Percentiles rank a stretch among this genome's conserved stretches.
phyloP scores from a whole-genome alignment of 2,113 vertebrate species.

The Catharus minimus region DNA sequence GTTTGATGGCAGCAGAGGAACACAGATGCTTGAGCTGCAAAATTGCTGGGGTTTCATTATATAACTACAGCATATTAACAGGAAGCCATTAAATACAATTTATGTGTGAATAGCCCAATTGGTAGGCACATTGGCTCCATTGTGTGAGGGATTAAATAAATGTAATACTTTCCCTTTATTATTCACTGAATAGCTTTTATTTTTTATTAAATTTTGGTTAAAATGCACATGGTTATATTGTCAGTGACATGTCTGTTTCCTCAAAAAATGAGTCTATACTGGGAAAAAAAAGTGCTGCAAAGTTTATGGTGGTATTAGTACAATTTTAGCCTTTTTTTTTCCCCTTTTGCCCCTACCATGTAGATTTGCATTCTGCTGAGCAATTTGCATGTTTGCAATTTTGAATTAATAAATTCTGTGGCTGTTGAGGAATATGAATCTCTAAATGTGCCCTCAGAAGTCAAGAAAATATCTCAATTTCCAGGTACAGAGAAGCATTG shows the following conservation, averaged over 20 bases:
- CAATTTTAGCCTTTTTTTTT: neutral
- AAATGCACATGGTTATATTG: conserved; percentile 32
- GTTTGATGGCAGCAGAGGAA: conserved; percentile 58
- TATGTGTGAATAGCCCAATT: conserved; percentile 37
- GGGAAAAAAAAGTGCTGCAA: conserved; percentile 3
- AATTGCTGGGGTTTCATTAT: conserved; percentile 58
- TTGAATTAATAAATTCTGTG: neutral
- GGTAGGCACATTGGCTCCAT: conserved; percentile 23
- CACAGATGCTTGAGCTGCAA: conserved; percentile 39
- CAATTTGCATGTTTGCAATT: neutral
- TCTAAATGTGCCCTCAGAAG: neutral
- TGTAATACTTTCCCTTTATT: conserved; percentile 46
- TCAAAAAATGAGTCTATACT: neutral
- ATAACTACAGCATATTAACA: conserved; percentile 66
- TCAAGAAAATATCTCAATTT: neutral
- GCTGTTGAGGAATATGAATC: neutral
- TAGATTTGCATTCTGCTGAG: neutral
- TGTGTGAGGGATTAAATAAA: conserved; percentile 54
- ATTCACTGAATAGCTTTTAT: neutral
- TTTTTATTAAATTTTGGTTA: conserved; percentile 54
- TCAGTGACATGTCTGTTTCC: conserved; percentile 27
- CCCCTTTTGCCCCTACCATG: neutral
- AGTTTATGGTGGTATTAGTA: conserved; percentile 15
- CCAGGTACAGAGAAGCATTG: neutral
- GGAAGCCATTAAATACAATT: conserved; percentile 67